Evolutionary conservation across 2,113 vertebrate genomes (phyloP).

Genomic region (Chascanopsetta lugubris): DNA sequence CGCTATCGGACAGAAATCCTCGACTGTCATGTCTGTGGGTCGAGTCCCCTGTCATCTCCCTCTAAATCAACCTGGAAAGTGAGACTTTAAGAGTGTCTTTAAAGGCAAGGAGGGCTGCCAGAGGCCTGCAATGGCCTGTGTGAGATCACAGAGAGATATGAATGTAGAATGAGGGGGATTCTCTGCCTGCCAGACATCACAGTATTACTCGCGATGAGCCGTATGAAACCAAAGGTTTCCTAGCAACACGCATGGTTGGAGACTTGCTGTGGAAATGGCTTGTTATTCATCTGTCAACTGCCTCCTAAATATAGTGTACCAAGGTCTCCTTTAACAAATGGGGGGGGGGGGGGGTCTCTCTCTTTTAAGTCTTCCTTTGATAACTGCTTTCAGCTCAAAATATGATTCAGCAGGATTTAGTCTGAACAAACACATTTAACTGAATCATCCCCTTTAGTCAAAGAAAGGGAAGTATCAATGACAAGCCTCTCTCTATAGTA

Average conservation of each 20-base stretch:
- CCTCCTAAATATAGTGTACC: background rate
- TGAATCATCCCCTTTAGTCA: no score
- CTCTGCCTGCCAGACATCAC: conserved; percentile 11
- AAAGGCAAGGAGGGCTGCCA: conserved; percentile 3
- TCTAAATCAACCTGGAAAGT: conserved; percentile 38
- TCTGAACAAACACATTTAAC: no score
- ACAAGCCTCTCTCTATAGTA: background rate
- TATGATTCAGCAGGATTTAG: no score
- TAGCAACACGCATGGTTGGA: conserved; percentile 25
- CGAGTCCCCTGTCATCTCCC: conserved; percentile 42
- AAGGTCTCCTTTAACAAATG: no score
- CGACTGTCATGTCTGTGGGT: conserved; percentile 4
- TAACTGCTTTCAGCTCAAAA: no score
- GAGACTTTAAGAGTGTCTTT: conserved; percentile 12
- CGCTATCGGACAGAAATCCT: conserved; percentile 53
- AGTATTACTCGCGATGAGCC: conserved; percentile 22
- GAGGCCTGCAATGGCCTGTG: background rate
- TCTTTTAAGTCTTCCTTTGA: no score
- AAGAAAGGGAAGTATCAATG: background rate
- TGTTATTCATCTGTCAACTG: background rate
- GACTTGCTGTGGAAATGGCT: background rate
- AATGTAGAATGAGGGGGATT: conserved; percentile 11
- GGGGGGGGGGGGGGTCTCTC: no score
- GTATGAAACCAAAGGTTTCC: conserved; percentile 24
- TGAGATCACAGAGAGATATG: background rate